These are phyloP conservation scores for Botia almorhae DNA, from an alignment of 2,797 vertebrate species.

Conservation along the genomic window DNA sequence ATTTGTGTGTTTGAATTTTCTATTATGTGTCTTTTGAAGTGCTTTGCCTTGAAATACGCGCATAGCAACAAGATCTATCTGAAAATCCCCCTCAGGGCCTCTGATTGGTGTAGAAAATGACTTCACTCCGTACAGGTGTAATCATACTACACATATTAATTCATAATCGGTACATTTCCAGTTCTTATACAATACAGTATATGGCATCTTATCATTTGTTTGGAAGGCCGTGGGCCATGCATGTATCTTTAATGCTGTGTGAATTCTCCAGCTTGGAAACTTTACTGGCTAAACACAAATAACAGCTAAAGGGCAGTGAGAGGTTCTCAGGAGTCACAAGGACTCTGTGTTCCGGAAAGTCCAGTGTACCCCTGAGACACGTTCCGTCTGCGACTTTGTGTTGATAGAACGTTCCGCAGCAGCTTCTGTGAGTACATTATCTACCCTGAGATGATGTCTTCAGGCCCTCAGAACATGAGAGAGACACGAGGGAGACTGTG, in stretches of 20 bases:
- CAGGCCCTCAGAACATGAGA: no score
- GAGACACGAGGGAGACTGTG: not conserved
- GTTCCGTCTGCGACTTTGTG: constrained; percentile 3
- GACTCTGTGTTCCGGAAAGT: constrained; percentile 21
- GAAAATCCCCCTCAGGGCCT: no score
- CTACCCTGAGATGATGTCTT: no score
- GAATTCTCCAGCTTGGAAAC: constrained; percentile 11
- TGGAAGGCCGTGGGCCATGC: not conserved
- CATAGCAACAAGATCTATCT: not conserved
- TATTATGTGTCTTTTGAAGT: not conserved
- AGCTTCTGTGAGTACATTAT: no score
- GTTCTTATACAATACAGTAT: not conserved
- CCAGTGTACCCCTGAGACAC: constrained; percentile 14
- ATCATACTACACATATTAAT: not conserved
- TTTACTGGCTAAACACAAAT: not conserved
- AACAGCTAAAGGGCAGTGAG: not conserved
- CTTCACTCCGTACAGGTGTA: not conserved
- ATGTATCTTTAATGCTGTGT: no score
- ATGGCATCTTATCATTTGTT: not conserved
- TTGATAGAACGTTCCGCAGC: not conserved
- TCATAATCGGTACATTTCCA: not conserved
- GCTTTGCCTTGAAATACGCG: constrained; percentile 5
- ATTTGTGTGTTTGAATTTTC: not conserved
- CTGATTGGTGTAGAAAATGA: no score
- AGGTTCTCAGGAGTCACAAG: constrained; percentile 14